A percentile compares a stretch with the other conserved stretches of the same genome.
Conservation (phyloP, 2,888 invertebrate genomes). For the Acronicta alni region DNA sequence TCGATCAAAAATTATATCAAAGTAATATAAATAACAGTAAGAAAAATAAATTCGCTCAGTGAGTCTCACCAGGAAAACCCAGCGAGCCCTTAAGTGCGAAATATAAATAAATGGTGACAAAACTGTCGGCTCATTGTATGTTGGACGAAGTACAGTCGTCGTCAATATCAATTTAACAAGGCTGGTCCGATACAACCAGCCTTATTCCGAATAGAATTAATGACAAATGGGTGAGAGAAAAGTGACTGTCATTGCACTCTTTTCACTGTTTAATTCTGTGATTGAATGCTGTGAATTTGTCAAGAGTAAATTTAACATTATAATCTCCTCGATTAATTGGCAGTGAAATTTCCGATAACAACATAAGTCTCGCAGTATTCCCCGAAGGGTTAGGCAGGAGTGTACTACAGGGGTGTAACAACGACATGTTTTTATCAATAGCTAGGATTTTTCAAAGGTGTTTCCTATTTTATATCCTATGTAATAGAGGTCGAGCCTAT, state of each 20-base stretch:
- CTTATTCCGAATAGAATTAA: conserved; percentile 68
- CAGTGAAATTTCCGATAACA: too few relatives aligned
- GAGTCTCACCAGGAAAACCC: conserved; percentile 24
- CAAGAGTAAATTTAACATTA: too few relatives aligned
- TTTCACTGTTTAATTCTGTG: not conserved
- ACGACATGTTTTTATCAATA: too few relatives aligned
- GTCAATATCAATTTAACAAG: conserved; percentile 76
- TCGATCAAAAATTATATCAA: not conserved
- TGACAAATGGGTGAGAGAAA: conserved; percentile 58
- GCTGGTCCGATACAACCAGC: conserved; percentile 58
- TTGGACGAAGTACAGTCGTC: conserved; percentile 73
- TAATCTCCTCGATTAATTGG: too few relatives aligned
- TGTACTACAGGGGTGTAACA: too few relatives aligned
- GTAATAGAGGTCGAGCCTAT: too few relatives aligned
- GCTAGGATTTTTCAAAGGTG: too few relatives aligned
- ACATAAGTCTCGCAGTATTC: too few relatives aligned
- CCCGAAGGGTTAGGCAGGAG: too few relatives aligned
- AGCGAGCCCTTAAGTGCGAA: conserved; percentile 39
- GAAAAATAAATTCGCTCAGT: conserved; percentile 20
- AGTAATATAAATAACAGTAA: conserved; percentile 3
- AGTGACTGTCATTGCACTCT: conserved; percentile 7
- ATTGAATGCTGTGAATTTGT: too few relatives aligned
- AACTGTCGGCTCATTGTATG: conserved; percentile 69
- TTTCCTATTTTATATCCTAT: too few relatives aligned
- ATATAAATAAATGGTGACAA: conserved; percentile 57